Conservation (phyloP, 2,888 invertebrate genomes). For the Platyscelio sp. region DNA sequence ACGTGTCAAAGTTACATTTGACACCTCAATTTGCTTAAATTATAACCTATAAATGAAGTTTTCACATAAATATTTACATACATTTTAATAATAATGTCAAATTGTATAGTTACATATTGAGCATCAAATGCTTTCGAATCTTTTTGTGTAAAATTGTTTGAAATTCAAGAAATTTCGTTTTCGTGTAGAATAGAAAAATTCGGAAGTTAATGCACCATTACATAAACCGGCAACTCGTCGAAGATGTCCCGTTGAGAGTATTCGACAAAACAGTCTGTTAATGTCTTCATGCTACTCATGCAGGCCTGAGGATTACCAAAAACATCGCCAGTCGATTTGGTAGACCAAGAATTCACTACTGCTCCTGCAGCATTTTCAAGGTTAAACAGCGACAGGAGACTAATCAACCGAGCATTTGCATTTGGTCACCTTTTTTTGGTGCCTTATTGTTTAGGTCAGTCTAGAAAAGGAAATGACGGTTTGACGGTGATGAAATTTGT, state of each 20-base stretch:
- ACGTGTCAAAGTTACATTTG: too few relatives aligned
- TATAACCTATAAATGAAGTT: too few relatives aligned
- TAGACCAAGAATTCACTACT: conserved; percentile 54
- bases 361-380: conserved; percentile 54
- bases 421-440: conserved; percentile 36
- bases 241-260: conserved; percentile 75
- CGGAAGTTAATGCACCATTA: conserved; percentile 57
- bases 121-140: too few relatives aligned
- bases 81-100: too few relatives aligned
- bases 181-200: conserved; percentile 9
- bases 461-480: conserved; percentile 24
- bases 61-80: too few relatives aligned
- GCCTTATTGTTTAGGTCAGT: conserved; percentile 17
- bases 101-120: too few relatives aligned
- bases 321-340: conserved; percentile 45
- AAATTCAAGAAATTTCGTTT: conserved; percentile 13
- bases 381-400: conserved; percentile 27
- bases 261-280: conserved; percentile 81
- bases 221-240: conserved; percentile 58
- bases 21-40: too few relatives aligned
- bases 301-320: conserved; percentile 36
- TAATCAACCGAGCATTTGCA: conserved; percentile 40
- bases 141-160: not conserved
- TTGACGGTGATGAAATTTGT: conserved; percentile 29
- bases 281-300: conserved; percentile 82